phyloP scores from a whole-genome alignment of 1,140 invertebrate species.

The Lepidotrigona ventralis region DNA sequence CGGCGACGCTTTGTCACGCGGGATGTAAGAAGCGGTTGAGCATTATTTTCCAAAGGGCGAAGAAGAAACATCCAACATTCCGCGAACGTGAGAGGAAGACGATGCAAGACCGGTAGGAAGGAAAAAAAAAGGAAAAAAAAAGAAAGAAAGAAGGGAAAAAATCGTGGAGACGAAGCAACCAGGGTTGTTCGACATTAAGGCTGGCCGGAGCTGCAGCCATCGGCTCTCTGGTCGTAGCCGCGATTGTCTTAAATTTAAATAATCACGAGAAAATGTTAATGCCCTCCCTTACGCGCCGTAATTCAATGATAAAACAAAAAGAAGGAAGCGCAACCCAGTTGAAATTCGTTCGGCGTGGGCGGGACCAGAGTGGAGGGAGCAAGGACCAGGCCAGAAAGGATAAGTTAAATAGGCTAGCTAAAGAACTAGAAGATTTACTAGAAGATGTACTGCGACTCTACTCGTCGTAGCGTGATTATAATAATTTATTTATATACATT shows the following conservation, averaged over 20 bases:
- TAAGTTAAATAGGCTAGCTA: constrained; percentile 26
- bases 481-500: too few relatives aligned
- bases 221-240: constrained; percentile 52
- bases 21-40: constrained; percentile 16
- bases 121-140: neutral
- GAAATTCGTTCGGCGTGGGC: constrained; percentile 22
- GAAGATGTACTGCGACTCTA: constrained; percentile 8
- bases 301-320: constrained; percentile 75
- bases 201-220: constrained; percentile 26
- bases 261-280: constrained; percentile 76
- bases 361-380: neutral
- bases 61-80: constrained; percentile 1
- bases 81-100: neutral
- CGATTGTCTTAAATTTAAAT: constrained; percentile 76
- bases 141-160: too few relatives aligned
- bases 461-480: neutral
- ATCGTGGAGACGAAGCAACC: neutral
- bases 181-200: constrained; percentile 55
- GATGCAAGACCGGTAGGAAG: constrained; percentile 6
- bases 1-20: constrained; percentile 53
- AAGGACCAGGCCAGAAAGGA: constrained; percentile 14
- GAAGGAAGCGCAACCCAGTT: constrained; percentile 34
- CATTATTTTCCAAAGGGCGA: constrained; percentile 58
- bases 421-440: constrained; percentile 17
- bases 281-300: constrained; percentile 54